Conservation (phyloP, 1,140 invertebrate genomes). For the Papilio xuthus region DNA sequence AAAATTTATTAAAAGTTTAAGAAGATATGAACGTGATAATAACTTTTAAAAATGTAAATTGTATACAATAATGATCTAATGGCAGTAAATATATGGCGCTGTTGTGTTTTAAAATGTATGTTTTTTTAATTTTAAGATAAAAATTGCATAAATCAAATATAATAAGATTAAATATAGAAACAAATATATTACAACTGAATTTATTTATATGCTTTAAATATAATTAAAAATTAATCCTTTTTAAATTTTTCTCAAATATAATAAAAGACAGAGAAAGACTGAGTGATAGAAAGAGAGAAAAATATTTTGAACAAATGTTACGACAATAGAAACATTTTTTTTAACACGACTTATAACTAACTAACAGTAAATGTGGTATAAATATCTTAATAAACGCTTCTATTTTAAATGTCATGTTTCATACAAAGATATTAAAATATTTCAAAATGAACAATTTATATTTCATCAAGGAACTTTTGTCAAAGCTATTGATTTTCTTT, state of each 20-base stretch:
- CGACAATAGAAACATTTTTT: too few species aligned
- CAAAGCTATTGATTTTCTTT: constrained; percentile 18
- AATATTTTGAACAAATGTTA: too few species aligned
- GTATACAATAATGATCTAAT: not conserved
- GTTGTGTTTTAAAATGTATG: not conserved
- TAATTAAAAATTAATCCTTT: too few species aligned
- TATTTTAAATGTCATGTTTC: not conserved
- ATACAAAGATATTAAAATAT: constrained; percentile 16
- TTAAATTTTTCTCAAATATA: too few species aligned
- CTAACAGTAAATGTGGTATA: not conserved
- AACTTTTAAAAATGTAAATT: not conserved
- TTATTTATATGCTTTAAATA: too few species aligned
- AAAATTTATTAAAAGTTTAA: constrained; percentile 1
- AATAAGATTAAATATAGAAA: too few species aligned
- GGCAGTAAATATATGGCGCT: not conserved
- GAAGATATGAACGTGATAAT: constrained; percentile 11
- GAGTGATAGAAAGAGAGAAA: too few species aligned
- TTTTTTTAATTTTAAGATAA: not conserved
- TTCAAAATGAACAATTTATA: constrained; percentile 7
- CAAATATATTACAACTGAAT: too few species aligned
- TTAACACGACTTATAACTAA: not conserved
- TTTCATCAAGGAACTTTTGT: constrained; percentile 12
- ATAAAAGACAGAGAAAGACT: too few species aligned
- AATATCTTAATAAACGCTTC: not conserved
- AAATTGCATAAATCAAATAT: too few species aligned